phyloP scores from a whole-genome alignment of 2,113 vertebrate species.

The Myotis yumanensis region DNA sequence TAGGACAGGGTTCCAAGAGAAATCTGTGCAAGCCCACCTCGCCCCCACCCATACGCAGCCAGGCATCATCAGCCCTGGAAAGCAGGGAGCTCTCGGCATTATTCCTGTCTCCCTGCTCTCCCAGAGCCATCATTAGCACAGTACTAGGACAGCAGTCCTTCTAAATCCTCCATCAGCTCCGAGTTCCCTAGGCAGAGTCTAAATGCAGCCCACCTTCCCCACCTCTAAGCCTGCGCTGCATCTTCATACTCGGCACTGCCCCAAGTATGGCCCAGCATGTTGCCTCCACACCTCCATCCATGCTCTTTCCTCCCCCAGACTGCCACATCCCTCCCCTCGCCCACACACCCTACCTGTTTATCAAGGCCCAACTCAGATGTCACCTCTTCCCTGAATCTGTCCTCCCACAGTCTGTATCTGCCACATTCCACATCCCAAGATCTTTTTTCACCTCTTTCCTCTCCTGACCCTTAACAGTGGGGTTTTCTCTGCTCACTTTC shows the following conservation, averaged over 20 bases:
- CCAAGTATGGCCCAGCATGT: accelerated
- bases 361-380: background rate
- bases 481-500: background rate
- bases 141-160: background rate
- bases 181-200: background rate
- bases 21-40: background rate
- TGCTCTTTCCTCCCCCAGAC: background rate
- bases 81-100: background rate
- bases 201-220: background rate
- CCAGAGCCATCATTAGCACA: background rate
- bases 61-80: background rate
- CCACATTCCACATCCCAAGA: background rate
- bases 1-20: background rate
- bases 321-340: background rate
- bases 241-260: no score
- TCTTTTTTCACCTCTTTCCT: background rate
- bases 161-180: background rate
- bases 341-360: background rate
- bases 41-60: no score
- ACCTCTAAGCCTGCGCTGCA: background rate
- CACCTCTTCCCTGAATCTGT: background rate
- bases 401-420: background rate
- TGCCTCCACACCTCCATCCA: background rate
- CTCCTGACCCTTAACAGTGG: background rate
- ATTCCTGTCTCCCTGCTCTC: background rate